A percentile compares a stretch with the other conserved stretches of the same genome.
Evolutionary conservation across 2,797 vertebrate genomes (phyloP).

Genomic region (Esox lucius): DNA sequence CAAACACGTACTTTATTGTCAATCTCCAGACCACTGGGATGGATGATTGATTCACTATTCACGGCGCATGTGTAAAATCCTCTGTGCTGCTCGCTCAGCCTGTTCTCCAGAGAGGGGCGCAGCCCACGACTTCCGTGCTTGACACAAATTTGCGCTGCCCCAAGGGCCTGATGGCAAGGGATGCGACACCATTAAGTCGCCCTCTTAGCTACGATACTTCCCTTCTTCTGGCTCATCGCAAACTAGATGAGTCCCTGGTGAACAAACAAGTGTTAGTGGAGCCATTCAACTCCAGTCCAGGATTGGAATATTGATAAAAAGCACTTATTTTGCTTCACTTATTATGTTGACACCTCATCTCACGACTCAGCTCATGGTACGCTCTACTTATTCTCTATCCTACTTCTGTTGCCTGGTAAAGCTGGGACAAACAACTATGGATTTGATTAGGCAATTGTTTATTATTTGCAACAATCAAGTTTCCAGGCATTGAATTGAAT

Average conservation of each 20-base stretch:
- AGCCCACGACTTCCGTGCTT: slow-evolving; percentile 16
- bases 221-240: background rate
- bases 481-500: background rate
- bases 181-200: background rate
- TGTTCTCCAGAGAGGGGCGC: slow-evolving; percentile 25
- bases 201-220: background rate
- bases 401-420: background rate
- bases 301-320: background rate
- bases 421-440: background rate
- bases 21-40: background rate
- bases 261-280: background rate
- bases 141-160: background rate
- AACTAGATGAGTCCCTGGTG: background rate
- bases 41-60: background rate
- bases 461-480: background rate
- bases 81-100: background rate
- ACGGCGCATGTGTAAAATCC: background rate
- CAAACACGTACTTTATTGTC: background rate
- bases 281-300: background rate
- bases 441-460: background rate
- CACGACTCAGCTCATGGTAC: background rate
- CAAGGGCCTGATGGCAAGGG: background rate
- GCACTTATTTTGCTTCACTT: background rate
- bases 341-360: background rate
- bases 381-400: background rate